A percentile compares a stretch with the other conserved stretches of the same genome.
phyloP scores from a whole-genome alignment of 2,888 invertebrate species.

The Cosmorhoe ocellata region DNA sequence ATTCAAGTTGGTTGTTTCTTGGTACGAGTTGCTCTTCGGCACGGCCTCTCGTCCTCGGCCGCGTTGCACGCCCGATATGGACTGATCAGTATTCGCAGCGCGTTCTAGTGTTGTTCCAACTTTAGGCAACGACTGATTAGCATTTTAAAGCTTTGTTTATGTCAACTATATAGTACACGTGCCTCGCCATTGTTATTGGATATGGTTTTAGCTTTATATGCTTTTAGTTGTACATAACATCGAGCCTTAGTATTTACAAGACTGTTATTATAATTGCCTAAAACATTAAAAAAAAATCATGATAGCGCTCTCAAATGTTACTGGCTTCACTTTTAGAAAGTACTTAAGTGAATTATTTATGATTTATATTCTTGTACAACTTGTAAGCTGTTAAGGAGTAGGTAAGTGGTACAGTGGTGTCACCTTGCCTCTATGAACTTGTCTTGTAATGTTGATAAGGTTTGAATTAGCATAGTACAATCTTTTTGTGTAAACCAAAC shows the following conservation, averaged over 20 bases:
- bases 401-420: background rate
- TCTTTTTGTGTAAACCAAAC: background rate
- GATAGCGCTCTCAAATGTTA: no score
- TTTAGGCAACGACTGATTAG: slow-evolving; percentile 70
- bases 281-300: no score
- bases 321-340: no score
- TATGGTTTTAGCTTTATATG: slow-evolving; percentile 26
- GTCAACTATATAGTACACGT: slow-evolving; percentile 47
- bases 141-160: slow-evolving; percentile 74
- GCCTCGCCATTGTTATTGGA: slow-evolving; percentile 45
- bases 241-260: no score
- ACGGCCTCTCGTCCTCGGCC: slow-evolving; percentile 31
- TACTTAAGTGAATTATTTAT: no score
- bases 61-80: slow-evolving; percentile 34
- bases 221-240: background rate
- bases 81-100: slow-evolving; percentile 59
- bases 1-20: slow-evolving; percentile 1
- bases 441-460: background rate
- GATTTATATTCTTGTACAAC: no score
- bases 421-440: slow-evolving; percentile 8
- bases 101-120: slow-evolving; percentile 59
- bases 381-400: background rate
- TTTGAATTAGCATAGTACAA: background rate
- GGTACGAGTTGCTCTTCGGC: background rate
- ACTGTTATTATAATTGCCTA: no score